These are phyloP conservation scores for Fopius arisanus DNA, from an alignment of 1,140 invertebrate genomes.

Conservation along the genomic window DNA sequence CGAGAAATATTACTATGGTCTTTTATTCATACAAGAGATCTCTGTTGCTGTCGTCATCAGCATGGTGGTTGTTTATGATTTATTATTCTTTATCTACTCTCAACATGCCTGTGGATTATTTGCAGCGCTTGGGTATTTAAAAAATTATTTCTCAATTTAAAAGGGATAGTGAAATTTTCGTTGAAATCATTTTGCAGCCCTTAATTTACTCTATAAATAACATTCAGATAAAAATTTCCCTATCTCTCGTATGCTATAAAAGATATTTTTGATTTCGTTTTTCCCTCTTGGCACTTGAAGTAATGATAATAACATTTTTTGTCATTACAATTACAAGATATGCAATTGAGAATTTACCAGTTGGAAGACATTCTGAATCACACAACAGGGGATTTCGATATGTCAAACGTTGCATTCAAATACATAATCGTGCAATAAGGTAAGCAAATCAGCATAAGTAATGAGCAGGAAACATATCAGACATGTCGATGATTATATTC, in stretches of 20 bases:
- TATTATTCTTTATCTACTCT: neutral
- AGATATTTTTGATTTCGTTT: too few relatives aligned
- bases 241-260: too few relatives aligned
- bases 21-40: neutral
- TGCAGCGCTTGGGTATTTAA: neutral
- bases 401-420: neutral
- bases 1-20: neutral
- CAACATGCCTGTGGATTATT: neutral
- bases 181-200: too few relatives aligned
- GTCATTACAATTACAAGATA: neutral
- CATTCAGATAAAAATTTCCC: too few relatives aligned
- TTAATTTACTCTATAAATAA: too few relatives aligned
- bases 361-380: neutral
- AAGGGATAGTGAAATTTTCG: too few relatives aligned
- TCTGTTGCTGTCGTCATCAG: neutral
- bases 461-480: too few relatives aligned
- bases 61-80: neutral
- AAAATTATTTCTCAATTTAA: too few relatives aligned
- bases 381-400: neutral
- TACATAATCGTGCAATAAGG: neutral
- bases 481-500: neutral
- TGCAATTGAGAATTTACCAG: neutral
- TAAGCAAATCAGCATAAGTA: too few relatives aligned
- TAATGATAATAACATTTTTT: too few relatives aligned
- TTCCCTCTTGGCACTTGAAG: too few relatives aligned